phyloP scores from a whole-genome alignment of 2,113 vertebrate species.

The Dryoscopus gambensis region DNA sequence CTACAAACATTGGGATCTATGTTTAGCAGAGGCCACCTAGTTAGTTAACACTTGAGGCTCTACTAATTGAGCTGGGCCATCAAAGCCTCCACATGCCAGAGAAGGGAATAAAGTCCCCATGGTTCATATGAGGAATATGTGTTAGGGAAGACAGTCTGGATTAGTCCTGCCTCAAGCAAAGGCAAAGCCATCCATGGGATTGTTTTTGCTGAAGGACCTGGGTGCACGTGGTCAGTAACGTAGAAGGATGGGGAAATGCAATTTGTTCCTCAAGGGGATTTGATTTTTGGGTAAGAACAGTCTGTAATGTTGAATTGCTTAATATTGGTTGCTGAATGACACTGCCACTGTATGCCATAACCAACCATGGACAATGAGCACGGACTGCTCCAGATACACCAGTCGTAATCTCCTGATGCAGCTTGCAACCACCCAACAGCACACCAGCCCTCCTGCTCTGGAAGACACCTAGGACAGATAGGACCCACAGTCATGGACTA shows the following conservation, averaged over 20 bases:
- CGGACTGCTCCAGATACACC: background rate
- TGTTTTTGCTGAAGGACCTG: background rate
- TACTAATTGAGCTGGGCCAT: background rate
- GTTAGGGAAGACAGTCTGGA: background rate
- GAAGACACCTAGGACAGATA: background rate
- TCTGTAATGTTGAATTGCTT: background rate
- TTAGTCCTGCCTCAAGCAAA: background rate
- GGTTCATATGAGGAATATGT: background rate
- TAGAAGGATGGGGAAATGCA: background rate
- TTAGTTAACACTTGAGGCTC: background rate
- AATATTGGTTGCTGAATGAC: background rate
- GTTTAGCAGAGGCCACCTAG: background rate
- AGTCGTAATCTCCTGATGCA: background rate
- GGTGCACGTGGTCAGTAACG: accelerated
- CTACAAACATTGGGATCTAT: background rate
- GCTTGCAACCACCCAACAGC: background rate
- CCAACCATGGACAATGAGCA: accelerated
- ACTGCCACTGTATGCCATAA: background rate
- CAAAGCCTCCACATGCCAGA: background rate
- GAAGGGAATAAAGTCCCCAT: background rate
- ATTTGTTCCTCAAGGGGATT: background rate
- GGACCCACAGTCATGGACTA: background rate
- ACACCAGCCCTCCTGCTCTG: background rate
- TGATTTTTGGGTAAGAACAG: background rate
- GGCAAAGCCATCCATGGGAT: background rate